Evolutionary conservation across 2,888 invertebrate genomes (phyloP).

Genomic region (Idaea dimidiata): DNA sequence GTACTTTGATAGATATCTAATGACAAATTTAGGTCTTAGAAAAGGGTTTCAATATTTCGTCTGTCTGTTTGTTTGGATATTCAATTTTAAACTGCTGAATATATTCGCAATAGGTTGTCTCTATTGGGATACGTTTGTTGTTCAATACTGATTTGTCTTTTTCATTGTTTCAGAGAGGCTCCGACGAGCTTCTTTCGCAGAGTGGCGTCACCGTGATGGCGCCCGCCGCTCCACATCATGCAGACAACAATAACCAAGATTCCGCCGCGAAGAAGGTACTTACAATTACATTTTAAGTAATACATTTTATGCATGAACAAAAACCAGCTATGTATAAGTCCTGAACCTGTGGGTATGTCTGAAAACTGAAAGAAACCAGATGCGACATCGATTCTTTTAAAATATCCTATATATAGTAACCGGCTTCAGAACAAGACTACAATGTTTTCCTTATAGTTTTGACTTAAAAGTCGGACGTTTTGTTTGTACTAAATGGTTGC

Average conservation of each 20-base stretch:
- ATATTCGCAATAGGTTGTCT: no score
- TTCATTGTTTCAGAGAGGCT: slow-evolving; percentile 90
- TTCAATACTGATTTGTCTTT: slow-evolving; percentile 12
- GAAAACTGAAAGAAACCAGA: no score
- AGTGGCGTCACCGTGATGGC: slow-evolving; percentile 96
- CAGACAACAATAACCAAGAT: slow-evolving; percentile 95
- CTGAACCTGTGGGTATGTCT: no score
- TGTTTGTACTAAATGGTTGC: neutral
- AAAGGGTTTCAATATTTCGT: no score
- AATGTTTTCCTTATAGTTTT: neutral
- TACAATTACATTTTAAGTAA: neutral
- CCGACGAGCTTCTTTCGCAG: slow-evolving; percentile 98
- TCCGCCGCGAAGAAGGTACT: slow-evolving; percentile 95
- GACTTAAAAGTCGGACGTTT: neutral
- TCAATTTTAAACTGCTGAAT: no score
- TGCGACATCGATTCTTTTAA: no score
- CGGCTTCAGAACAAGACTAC: neutral
- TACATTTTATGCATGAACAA: neutral
- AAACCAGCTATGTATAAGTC: no score
- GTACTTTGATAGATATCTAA: no score
- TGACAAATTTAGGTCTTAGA: no score
- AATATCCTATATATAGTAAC: no score
- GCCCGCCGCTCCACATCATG: slow-evolving; percentile 92
- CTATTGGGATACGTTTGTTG: no score
- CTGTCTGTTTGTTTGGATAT: no score